phyloP scores from a whole-genome alignment of 1,140 invertebrate genomes.

The Ephestia elutella region DNA sequence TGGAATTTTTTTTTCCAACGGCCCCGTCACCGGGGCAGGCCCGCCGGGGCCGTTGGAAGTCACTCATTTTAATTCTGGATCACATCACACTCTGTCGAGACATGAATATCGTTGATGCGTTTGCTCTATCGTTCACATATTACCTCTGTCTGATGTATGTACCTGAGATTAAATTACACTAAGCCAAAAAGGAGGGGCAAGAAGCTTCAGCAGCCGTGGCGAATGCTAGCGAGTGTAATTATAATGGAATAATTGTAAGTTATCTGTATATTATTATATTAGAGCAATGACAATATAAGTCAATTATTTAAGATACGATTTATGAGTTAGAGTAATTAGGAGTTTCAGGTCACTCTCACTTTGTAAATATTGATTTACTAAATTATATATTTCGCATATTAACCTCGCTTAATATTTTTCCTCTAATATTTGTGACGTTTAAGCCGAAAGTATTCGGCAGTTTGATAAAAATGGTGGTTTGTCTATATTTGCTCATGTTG shows the following conservation, averaged over 20 bases:
- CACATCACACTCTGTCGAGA: background rate
- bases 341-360: slow-evolving; percentile 13
- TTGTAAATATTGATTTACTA: slow-evolving; percentile 30
- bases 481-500: slow-evolving; percentile 35
- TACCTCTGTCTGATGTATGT: background rate
- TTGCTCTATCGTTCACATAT: background rate
- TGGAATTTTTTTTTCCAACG: no score
- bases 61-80: no score
- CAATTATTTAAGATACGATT: slow-evolving; percentile 54
- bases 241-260: slow-evolving; percentile 27
- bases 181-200: slow-evolving; percentile 4
- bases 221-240: slow-evolving; percentile 25
- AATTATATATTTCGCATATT: slow-evolving; percentile 16
- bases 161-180: slow-evolving; percentile 4
- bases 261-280: slow-evolving; percentile 33
- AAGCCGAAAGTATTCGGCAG: background rate
- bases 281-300: slow-evolving; percentile 56
- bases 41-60: no score
- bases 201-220: slow-evolving; percentile 35
- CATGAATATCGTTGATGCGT: background rate
- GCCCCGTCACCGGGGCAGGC: no score
- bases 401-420: slow-evolving; percentile 19
- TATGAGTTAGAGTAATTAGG: slow-evolving; percentile 27
- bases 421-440: slow-evolving; percentile 14
- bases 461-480: slow-evolving; percentile 16